Evolutionary conservation across 2,888 invertebrate genomes (phyloP).

Genomic region (Notodonta dromedarius): DNA sequence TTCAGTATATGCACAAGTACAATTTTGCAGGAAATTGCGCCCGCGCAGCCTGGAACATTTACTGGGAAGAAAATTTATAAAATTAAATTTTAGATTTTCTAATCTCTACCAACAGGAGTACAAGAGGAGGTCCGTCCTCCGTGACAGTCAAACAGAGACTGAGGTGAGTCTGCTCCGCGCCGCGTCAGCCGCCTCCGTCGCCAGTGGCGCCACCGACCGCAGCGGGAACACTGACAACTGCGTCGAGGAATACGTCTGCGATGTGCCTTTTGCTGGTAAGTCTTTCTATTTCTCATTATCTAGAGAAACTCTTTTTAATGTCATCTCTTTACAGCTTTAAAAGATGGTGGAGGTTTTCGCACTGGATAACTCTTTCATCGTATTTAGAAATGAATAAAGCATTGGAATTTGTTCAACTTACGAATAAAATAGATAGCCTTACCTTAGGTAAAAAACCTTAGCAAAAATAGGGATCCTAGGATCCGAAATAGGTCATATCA

Average conservation of each 20-base stretch:
- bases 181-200: slow-evolving; percentile 90
- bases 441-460: too few relatives aligned
- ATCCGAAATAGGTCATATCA: too few relatives aligned
- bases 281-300: slow-evolving; percentile 29
- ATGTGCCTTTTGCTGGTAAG: slow-evolving; percentile 95
- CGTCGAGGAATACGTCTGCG: slow-evolving; percentile 93
- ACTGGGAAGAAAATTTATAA: not conserved
- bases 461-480: too few relatives aligned
- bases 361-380: too few relatives aligned
- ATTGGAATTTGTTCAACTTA: too few relatives aligned
- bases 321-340: not conserved
- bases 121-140: slow-evolving; percentile 88
- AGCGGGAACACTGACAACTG: slow-evolving; percentile 93
- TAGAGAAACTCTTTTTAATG: not conserved
- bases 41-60: not conserved
- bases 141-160: slow-evolving; percentile 94
- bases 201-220: slow-evolving; percentile 90
- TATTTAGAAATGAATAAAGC: too few relatives aligned
- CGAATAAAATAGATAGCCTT: too few relatives aligned
- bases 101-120: slow-evolving; percentile 86
- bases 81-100: not conserved
- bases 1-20: not conserved
- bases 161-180: slow-evolving; percentile 91
- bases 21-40: not conserved
- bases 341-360: too few relatives aligned